Evolutionary conservation across 1,140 invertebrate species (phyloP), one percentile per base, ranked within the genome.

Genomic region (Cardiocondyla obscurior): DNA sequence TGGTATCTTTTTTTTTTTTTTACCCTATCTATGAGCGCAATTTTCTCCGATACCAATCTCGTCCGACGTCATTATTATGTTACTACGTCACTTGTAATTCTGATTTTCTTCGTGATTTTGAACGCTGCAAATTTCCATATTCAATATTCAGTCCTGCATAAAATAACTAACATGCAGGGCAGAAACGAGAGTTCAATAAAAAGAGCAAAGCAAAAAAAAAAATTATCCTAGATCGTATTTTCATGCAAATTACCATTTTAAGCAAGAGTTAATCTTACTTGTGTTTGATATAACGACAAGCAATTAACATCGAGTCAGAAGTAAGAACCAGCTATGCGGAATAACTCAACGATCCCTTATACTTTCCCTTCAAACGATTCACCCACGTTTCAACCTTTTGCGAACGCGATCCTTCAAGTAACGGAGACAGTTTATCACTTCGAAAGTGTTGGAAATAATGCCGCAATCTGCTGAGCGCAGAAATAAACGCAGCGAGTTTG

Each of bases 141-240:
- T 79, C 74, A 67, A 67, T 79, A 79, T 53, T 39, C 74, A 79
- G 16, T 39, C 33, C 36, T 53, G 33, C 22, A 79, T 79, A 53
- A 67, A 67, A 30, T 55, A 69, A 79, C 46, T 42, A 53, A 79
- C 22, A 55, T 53, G 33, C 22, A n/a, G 22, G 22, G 3, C 49
- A 36, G 62, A 49, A 8, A n/a, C 33, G 25, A 30, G 6, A 1
- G 22, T 22, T 33, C 6, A 10, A 33, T 36, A 53, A 67, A 53
- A 30, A 69, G 6, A 1, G 12, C 19, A 39, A 67, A 39, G 5
- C 49, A 30, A 16, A 3, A 33, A 28, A 6, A 14, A 19, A 57
- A 22, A 36, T 0, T n/a, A n/a, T n/a, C n/a, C n/a, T n/a, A 25
- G 28, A 33, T 8, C n/a, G 12, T 7, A 22, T 19, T 55, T 7